These are phyloP conservation scores for Antennarius striatus DNA, from an alignment of 2,113 vertebrate species.

Conservation along the genomic window DNA sequence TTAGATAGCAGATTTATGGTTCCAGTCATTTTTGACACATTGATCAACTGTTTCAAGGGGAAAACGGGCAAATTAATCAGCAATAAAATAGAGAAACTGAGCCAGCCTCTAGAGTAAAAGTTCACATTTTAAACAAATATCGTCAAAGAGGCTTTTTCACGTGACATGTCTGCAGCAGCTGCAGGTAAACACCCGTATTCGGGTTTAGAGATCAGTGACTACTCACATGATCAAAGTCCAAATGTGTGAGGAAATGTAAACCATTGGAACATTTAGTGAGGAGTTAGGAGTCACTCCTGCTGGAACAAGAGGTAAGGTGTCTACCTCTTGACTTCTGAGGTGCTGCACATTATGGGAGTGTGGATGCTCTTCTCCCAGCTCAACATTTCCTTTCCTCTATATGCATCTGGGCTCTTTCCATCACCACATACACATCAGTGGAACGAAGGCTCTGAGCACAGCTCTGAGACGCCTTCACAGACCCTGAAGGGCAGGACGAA, in stretches of 20 bases:
- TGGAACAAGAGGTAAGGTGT: neutral
- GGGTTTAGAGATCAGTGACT: slow-evolving; percentile 29
- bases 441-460: slow-evolving; percentile 1
- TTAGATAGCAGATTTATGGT: too few relatives aligned
- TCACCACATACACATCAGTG: slow-evolving; percentile 23
- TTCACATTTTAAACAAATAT: neutral
- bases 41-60: too few relatives aligned
- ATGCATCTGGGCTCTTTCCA: slow-evolving; percentile 3
- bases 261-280: slow-evolving; percentile 19
- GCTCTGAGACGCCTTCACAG: slow-evolving; percentile 47
- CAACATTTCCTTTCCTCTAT: neutral
- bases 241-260: neutral
- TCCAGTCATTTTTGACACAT: too few relatives aligned
- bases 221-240: slow-evolving; percentile 45
- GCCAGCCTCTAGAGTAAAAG: neutral
- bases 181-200: slow-evolving; percentile 33
- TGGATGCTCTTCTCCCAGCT: slow-evolving; percentile 10
- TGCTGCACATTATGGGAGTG: slow-evolving; percentile 5
- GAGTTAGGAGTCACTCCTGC: neutral
- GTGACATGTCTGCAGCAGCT: neutral
- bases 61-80: too few relatives aligned
- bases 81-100: neutral
- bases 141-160: neutral
- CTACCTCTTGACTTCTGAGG: slow-evolving; percentile 30
- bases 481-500: slow-evolving; percentile 30